Evolutionary conservation across 1,140 invertebrate genomes (phyloP).

Genomic region (Papilio polytes): DNA sequence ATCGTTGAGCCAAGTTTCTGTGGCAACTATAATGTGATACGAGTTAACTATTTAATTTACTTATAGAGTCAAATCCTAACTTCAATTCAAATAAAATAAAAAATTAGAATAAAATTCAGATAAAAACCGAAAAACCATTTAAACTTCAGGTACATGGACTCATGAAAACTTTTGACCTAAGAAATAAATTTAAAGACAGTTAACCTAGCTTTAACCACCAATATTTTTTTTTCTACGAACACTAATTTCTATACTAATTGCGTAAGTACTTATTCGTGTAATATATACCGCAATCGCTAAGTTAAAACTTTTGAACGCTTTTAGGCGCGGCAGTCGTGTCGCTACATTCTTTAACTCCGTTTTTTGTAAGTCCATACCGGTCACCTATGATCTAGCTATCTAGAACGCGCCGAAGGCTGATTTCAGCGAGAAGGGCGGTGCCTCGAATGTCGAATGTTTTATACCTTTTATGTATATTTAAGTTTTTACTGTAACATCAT

Average conservation of each 20-base stretch:
- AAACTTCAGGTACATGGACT: too few species aligned
- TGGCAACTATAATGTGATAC: too few species aligned
- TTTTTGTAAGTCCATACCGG: conserved; percentile 20
- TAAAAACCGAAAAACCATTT: too few species aligned
- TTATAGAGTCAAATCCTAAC: too few species aligned
- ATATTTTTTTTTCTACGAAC: neutral
- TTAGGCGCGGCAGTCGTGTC: conserved; percentile 25
- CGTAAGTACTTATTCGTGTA: conserved; percentile 10
- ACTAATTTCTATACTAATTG: conserved; percentile 1
- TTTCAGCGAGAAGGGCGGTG: neutral
- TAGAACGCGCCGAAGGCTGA: conserved; percentile 26
- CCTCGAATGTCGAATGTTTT: conserved; percentile 12
- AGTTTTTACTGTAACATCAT: conserved; percentile 13
- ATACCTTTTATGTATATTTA: conserved; percentile 10
- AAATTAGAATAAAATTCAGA: too few species aligned
- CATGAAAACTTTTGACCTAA: neutral
- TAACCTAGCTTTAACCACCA: neutral
- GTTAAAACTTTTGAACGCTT: conserved; percentile 20
- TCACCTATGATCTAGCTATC: conserved; percentile 33
- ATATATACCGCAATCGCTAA: conserved; percentile 8
- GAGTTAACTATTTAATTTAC: too few species aligned
- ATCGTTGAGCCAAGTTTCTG: too few species aligned
- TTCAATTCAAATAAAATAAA: too few species aligned
- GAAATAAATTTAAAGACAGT: neutral
- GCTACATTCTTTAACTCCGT: neutral